phyloP scores from a whole-genome alignment of 2,888 invertebrate genomes.

The Boloria selene region DNA sequence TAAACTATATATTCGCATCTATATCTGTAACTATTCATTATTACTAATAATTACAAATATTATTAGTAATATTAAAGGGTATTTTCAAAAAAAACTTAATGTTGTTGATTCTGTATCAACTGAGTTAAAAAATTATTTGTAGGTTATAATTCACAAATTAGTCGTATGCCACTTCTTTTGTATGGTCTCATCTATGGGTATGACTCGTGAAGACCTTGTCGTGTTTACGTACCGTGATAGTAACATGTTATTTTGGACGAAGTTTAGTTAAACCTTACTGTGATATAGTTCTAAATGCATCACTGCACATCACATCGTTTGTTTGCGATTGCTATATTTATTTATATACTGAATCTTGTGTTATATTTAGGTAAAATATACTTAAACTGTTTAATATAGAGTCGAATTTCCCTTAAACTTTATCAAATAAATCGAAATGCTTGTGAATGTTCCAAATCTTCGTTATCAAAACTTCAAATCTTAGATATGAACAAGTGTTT shows the following conservation, averaged over 20 bases:
- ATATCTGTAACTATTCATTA: too few relatives aligned
- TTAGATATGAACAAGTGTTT: constrained; percentile 17
- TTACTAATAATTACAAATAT: too few relatives aligned
- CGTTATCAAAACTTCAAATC: constrained; percentile 16
- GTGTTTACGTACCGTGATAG: constrained; percentile 14
- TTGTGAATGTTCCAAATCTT: constrained; percentile 4
- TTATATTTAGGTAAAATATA: neutral
- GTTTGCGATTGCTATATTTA: constrained; percentile 1
- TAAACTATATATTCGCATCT: too few relatives aligned
- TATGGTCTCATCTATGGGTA: neutral
- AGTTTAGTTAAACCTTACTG: constrained; percentile 15
- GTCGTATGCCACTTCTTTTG: constrained; percentile 1
- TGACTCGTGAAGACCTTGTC: constrained; percentile 13
- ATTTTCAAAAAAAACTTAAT: too few relatives aligned
- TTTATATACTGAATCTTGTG: neutral
- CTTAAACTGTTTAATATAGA: neutral
- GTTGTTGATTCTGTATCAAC: too few relatives aligned
- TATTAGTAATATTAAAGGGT: too few relatives aligned
- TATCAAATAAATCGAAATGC: neutral
- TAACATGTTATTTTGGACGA: constrained; percentile 11
- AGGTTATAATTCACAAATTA: neutral
- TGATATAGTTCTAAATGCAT: constrained; percentile 16
- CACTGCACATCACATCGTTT: neutral
- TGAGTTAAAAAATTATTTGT: neutral
- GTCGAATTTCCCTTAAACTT: constrained; percentile 3